Percentiles rank a stretch among this genome's conserved stretches.
Conservation (phyloP, 2,113 vertebrate species). For the chimpanzee (Pan troglodytes) region DNA sequence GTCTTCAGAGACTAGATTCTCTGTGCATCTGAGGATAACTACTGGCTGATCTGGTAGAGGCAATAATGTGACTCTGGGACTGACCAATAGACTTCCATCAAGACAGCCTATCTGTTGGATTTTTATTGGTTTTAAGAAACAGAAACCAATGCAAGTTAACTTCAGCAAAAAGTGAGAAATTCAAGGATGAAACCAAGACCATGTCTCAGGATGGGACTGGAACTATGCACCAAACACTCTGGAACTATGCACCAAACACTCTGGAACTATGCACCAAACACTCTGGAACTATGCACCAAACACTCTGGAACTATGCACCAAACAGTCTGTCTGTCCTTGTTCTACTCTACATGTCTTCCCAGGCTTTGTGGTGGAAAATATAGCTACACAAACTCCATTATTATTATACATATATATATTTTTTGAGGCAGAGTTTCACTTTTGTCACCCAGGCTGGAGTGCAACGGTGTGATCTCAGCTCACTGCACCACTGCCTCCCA, state of each 20-base stretch:
- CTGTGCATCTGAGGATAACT: neutral
- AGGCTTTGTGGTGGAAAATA: conserved; percentile 23
- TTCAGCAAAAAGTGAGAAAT: conserved; percentile 10
- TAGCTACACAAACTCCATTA: neutral
- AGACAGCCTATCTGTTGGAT: neutral
- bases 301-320: neutral
- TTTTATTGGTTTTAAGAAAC: conserved; percentile 24
- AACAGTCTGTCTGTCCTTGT: neutral
- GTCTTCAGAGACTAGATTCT: neutral
- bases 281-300: too few species aligned
- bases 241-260: neutral
- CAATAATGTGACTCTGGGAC: neutral
- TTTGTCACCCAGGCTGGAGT: too few species aligned
- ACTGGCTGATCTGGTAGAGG: neutral
- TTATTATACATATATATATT: too few species aligned
- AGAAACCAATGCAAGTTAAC: neutral
- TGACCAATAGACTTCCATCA: neutral
- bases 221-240: neutral
- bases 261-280: neutral
- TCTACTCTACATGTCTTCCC: neutral
- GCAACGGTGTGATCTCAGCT: too few species aligned
- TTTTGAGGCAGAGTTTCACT: too few species aligned
- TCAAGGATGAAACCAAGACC: neutral
- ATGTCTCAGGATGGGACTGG: neutral
- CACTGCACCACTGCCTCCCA: too few species aligned